Base-by-base conservation (phyloP, 1,140 invertebrate species). In the Linepithema humile region DNA sequence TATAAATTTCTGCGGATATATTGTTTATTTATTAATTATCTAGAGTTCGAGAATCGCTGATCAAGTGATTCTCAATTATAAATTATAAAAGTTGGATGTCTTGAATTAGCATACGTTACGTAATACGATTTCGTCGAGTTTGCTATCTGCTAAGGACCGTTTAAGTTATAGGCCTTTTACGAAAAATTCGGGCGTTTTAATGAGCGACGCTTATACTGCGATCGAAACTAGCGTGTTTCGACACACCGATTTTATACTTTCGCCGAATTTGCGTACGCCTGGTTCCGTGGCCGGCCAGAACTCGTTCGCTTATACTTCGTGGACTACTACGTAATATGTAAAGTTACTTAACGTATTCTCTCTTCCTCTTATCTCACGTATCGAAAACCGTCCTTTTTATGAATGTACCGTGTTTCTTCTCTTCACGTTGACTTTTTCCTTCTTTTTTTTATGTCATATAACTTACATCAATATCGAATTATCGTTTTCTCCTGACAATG, bases 321-420 rank as follows among this genome's bases (percentile, higher is more conserved):
- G 29, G 3, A 50, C n/a, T n/a, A n/a, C n/a, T n/a, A n/a, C 40
- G 55, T 74, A 82, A 82, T 74, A 53, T 43, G 53, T 74, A 74
- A 6, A 12, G 69, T 82, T 82, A 74, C 78, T 82, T 60, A 82
- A 82, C 78, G 15, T 45, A 38, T 32, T 38, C 38, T 82, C 69
- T 82, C 53, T 59, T 20, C 10, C 69, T 40, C 17, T 50, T 29
- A 70, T 38, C 40, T 72, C 43, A 45, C 17, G 40, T 15, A 0
- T 26, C 20, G 35, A 59, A 29, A 26, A 29, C 5, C 20, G 23
- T 23, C 20, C 7, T 69, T 29, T 5, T 69, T 26, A 45, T 45
- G 15, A 45, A 45, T 45, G 15, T 12, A 45, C 15, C 15, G 10
- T 45, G 15, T 23, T 7, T 15, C 9, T 45, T 10, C 29, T 23